Evolutionary conservation across 1,140 invertebrate species (phyloP), one percentile per base, ranked within the genome.

Genomic region (Carposina sasakii): DNA sequence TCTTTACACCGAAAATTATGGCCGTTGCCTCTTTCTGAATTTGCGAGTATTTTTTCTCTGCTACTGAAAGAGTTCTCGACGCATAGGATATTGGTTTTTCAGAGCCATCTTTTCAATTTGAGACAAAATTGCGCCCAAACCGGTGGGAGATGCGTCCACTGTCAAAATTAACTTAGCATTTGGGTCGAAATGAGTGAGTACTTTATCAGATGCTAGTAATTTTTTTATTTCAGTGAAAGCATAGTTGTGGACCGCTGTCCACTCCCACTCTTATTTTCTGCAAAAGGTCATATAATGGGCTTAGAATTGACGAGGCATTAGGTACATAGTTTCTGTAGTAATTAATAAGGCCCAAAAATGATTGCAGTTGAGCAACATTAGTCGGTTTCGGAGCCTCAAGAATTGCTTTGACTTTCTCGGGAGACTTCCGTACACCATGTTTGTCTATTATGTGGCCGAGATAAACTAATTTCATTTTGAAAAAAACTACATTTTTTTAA

Each of bases 241-340:
- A 15, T 43, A 41, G 34, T 57, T 28, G 33, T 62, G 67, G 37
- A 63, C 37, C 24, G 10, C 40, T 47, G 3, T 33, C 39, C 39
- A 76, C 30, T 12, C 33, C 22, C 19, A 57, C 40, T 57, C 26
- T 3, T 10, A 4, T 41, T 52, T 70, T 57, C 37, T 52, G 57
- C 15, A 67, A 46, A 21, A 76, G 33, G 3, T 47, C 21, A 28
- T 53, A 42, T 13, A 85, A 42, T 5, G 76, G 79, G 2, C 55
- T 41, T 13, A 70, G 52, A 26, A 69, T 48, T 10, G 48, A 44
- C 0, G 74, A 57, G 15, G 76, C 67, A 48, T 75, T 72, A 3
- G 47, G 60, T 6, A 83, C 63, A 48, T 87, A 86, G 22, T 63
- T 63, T 6, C 66, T 45, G 52, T 87, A 87, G 52, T 81, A 88